These are phyloP conservation scores for Zaprionus inermis DNA, from an alignment of 1,140 invertebrate species.

Conservation along the genomic window DNA sequence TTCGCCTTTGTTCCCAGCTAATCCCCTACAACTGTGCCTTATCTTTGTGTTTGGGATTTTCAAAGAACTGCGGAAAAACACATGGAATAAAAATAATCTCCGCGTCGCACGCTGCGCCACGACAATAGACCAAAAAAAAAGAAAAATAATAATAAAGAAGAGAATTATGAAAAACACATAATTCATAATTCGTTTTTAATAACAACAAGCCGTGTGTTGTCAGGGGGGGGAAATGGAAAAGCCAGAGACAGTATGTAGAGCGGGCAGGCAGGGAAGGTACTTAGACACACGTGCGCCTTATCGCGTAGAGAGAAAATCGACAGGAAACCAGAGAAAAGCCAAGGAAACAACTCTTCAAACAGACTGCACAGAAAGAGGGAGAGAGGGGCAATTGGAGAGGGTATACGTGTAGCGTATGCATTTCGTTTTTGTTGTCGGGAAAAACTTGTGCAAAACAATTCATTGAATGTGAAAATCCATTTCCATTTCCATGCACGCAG, in stretches of 20 bases:
- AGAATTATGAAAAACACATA: slow-evolving; percentile 70
- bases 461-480: slow-evolving; percentile 14
- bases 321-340: slow-evolving; percentile 22
- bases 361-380: slow-evolving; percentile 1
- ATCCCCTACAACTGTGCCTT: slow-evolving; percentile 71
- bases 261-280: slow-evolving; percentile 6
- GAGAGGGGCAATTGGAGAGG: neutral
- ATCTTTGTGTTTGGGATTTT: slow-evolving; percentile 62
- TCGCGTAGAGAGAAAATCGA: slow-evolving; percentile 10
- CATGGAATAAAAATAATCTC: slow-evolving; percentile 51
- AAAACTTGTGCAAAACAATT: slow-evolving; percentile 33
- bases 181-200: slow-evolving; percentile 83
- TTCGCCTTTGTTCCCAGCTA: slow-evolving; percentile 43
- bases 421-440: slow-evolving; percentile 11
- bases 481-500: neutral
- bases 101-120: slow-evolving; percentile 31
- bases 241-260: slow-evolving; percentile 6
- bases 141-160: too few relatives aligned
- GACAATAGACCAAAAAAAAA: slow-evolving; percentile 53
- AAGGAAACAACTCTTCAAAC: slow-evolving; percentile 18
- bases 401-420: slow-evolving; percentile 25
- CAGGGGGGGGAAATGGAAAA: slow-evolving; percentile 22
- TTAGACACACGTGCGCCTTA: slow-evolving; percentile 39
- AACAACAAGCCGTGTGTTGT: slow-evolving; percentile 42
- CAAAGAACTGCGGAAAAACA: slow-evolving; percentile 41